Conservation (phyloP, 2,888 invertebrate genomes). For the Anaspis maculata region DNA sequence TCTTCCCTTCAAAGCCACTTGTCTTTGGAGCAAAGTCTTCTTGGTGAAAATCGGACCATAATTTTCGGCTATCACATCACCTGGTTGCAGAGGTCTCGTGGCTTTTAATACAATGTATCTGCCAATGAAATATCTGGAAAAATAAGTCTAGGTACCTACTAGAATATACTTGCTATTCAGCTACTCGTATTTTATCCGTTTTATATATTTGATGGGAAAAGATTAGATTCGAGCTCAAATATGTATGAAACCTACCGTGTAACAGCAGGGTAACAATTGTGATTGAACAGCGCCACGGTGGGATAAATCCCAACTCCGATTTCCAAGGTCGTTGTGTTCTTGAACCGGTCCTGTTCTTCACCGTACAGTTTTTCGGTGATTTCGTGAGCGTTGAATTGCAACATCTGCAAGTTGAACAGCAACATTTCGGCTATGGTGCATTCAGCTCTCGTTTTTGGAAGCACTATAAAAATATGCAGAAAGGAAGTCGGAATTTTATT, state of each 20-base stretch:
- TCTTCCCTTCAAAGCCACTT: slow-evolving; percentile 57
- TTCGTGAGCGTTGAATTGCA: slow-evolving; percentile 84
- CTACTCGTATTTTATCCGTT: no score
- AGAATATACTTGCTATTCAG: no score
- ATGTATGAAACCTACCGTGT: no score
- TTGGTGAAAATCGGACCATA: slow-evolving; percentile 73
- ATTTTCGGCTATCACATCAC: slow-evolving; percentile 70
- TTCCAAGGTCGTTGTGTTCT: slow-evolving; percentile 48
- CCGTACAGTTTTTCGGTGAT: slow-evolving; percentile 58
- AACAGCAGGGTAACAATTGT: slow-evolving; percentile 73
- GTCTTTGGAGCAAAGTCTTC: slow-evolving; percentile 48
- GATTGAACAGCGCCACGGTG: slow-evolving; percentile 72
- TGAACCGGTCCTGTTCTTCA: slow-evolving; percentile 45
- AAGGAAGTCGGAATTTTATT: no score
- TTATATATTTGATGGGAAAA: no score
- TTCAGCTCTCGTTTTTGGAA: slow-evolving; percentile 42
- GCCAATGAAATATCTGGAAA: slow-evolving; percentile 64
- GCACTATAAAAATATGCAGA: no score
- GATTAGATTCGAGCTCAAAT: no score
- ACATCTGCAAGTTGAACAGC: slow-evolving; percentile 60
- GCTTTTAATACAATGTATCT: slow-evolving; percentile 63
- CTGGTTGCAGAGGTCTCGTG: slow-evolving; percentile 53
- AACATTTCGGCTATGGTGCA: slow-evolving; percentile 56
- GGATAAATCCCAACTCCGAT: slow-evolving; percentile 68
- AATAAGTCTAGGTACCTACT: no score